Evolutionary conservation across 1,140 invertebrate species (phyloP).

Genomic region (Lethrus apterus): DNA sequence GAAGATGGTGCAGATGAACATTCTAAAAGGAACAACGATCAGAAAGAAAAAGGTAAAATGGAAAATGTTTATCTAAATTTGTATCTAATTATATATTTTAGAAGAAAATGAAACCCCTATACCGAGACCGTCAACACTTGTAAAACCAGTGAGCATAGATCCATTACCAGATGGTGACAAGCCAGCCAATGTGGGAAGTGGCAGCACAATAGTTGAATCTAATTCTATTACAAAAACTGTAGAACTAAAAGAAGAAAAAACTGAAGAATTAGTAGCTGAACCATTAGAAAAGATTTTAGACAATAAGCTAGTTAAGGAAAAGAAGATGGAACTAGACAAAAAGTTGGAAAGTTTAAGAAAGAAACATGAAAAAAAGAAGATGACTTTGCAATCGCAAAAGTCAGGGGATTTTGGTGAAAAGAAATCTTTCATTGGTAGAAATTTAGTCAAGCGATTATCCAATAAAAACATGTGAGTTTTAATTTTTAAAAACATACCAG

Average conservation of each 20-base stretch:
- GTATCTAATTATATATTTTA: no score
- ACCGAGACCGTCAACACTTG: no score
- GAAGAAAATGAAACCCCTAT: no score
- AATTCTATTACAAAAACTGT: slow-evolving; percentile 28
- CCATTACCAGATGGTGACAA: no score
- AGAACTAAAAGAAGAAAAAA: slow-evolving; percentile 29
- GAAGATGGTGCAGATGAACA: slow-evolving; percentile 16
- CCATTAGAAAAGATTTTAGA: slow-evolving; percentile 72
- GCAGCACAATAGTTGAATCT: slow-evolving; percentile 14
- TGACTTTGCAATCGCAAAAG: slow-evolving; percentile 53
- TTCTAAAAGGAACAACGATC: no score
- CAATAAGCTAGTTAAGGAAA: slow-evolving; percentile 74
- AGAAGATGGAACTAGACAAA: slow-evolving; percentile 75
- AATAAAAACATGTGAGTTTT: slow-evolving; percentile 64
- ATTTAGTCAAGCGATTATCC: slow-evolving; percentile 69
- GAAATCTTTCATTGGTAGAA: slow-evolving; percentile 61
- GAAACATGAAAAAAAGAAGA: slow-evolving; percentile 78
- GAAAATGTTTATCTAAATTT: no score
- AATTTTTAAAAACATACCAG: background rate
- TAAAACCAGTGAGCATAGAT: no score
- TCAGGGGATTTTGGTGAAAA: slow-evolving; percentile 54
- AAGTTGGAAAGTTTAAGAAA: slow-evolving; percentile 76
- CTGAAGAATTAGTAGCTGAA: slow-evolving; percentile 63
- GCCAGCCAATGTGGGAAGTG: no score
- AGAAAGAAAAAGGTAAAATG: slow-evolving; percentile 8